Conservation (phyloP, 1,140 invertebrate genomes). For the Scaptodrosophila lebanonensis region DNA sequence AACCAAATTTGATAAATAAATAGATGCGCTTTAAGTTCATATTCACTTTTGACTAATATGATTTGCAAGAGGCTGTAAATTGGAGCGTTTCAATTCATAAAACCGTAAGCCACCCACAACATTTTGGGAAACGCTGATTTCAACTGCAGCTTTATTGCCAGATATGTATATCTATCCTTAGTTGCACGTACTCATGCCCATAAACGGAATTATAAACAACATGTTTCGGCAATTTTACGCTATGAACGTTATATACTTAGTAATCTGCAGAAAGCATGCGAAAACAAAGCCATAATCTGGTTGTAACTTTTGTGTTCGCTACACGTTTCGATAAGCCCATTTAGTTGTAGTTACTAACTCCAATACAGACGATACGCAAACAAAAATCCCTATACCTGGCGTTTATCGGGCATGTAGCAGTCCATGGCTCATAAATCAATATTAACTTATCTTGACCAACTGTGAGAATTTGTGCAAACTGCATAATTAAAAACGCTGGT, state of each 20-base stretch:
- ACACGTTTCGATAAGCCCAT: constrained; percentile 29
- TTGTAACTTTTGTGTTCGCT: background rate
- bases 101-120: too few relatives aligned
- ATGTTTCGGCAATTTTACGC: constrained; percentile 64
- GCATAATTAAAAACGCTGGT: constrained; percentile 21
- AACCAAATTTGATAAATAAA: too few relatives aligned
- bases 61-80: too few relatives aligned
- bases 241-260: constrained; percentile 10
- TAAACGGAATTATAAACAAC: constrained; percentile 60
- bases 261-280: constrained; percentile 18
- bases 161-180: constrained; percentile 12
- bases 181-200: constrained; percentile 2
- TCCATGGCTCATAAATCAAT: constrained; percentile 60
- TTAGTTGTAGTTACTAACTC: constrained; percentile 21
- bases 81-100: too few relatives aligned
- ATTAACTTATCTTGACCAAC: constrained; percentile 56
- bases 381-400: constrained; percentile 1
- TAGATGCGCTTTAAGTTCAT: too few relatives aligned
- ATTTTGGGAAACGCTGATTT: constrained; percentile 45
- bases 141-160: constrained; percentile 1
- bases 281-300: constrained; percentile 34
- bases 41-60: too few relatives aligned
- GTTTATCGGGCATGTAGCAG: constrained; percentile 12
- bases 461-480: constrained; percentile 55
- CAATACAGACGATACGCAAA: background rate